A percentile compares a stretch with the other conserved stretches of the same genome.
Evolutionary conservation across 2,797 vertebrate genomes (phyloP).

Genomic region (Antrozous pallidus): DNA sequence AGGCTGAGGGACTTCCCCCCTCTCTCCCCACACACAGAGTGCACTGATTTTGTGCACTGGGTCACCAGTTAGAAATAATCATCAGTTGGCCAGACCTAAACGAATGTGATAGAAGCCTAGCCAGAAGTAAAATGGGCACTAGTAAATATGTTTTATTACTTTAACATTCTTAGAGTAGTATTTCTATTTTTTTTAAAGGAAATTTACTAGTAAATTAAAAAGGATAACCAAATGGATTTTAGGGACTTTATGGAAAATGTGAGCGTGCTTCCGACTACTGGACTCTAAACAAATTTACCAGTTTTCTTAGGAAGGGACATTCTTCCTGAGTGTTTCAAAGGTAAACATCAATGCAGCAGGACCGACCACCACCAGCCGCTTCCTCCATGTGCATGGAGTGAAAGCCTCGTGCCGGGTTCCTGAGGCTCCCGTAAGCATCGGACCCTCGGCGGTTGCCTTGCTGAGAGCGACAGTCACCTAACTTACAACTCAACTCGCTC

Average conservation of each 20-base stretch:
- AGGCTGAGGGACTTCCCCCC: no score
- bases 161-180: not conserved
- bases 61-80: no score
- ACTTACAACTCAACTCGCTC: not conserved
- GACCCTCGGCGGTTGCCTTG: not conserved
- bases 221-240: not conserved
- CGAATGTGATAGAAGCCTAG: not conserved
- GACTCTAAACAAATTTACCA: not conserved
- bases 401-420: not conserved
- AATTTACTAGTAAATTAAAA: constrained; percentile 1
- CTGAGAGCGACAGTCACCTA: not conserved
- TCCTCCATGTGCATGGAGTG: not conserved
- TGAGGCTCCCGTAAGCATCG: not conserved
- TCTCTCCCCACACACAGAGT: no score
- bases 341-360: not conserved
- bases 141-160: not conserved
- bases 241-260: not conserved
- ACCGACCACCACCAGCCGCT: not conserved
- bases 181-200: not conserved
- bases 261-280: not conserved
- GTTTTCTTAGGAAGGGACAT: constrained; percentile 12
- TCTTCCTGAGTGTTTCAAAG: not conserved
- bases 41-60: no score
- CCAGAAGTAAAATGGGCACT: not conserved
- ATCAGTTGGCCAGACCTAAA: not conserved